Evolutionary conservation across 2,797 vertebrate species (phyloP), one percentile per base, ranked within the genome.

Genomic region (Pteropus rufus): DNA sequence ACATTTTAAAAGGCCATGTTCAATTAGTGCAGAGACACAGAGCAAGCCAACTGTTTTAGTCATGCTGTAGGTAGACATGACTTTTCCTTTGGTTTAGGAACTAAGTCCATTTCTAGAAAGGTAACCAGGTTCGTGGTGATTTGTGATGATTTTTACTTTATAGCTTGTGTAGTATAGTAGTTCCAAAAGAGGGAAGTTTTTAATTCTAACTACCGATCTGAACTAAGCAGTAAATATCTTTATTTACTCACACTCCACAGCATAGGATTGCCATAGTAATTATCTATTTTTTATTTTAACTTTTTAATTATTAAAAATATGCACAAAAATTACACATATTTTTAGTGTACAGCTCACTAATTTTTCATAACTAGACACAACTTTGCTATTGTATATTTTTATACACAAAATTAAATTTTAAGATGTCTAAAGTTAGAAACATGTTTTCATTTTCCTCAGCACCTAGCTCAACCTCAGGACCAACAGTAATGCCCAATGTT

Each of bases 301-400:
- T 84, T 85, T 86, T 77, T 72, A 41, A 56, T 84, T 34, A 85
- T 83, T 91, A 75, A 86, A 64, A 81, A 85, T 70, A 79, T 44
- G 44, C 5, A 76, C 75, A 72, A 67, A 86, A 79, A 70, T 19
- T 52, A 87, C 5, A 62, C 29, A 83, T 81, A 62, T 41, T 39
- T 81, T 62, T 69, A 87, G 21, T 62, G 0, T 41, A 77, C 12
- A 60, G 31, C 23, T 54, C 73, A 65, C 91, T n/a, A 70, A 36
- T 26, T 52, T 52, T 91, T 93, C 31, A 91, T 34, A 91, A 65
- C 10, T 41, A 24, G 84, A 80, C 10, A 79, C 15, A 58, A 54
- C 7, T 54, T 67, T 56, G n/a, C 14, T 41, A 18, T 2, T 72
- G 10, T 39, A 77, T 62, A 84, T 84, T 84, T 82, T 82, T 79